Evolutionary conservation across 2,888 invertebrate genomes (phyloP).

Genomic region (Nasonia oneida): DNA sequence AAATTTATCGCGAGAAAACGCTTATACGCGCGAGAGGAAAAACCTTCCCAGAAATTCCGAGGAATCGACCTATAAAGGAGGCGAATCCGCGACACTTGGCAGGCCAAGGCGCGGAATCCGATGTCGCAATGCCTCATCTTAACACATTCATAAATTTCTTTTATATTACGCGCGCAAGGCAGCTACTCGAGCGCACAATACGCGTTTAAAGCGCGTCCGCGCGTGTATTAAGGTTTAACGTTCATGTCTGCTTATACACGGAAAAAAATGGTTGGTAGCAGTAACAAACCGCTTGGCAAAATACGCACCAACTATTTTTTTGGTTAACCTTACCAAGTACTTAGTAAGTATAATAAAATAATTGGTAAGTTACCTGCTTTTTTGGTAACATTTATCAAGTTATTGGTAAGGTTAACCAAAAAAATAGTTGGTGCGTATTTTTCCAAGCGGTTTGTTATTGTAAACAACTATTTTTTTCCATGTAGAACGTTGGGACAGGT

Average conservation of each 20-base stretch:
- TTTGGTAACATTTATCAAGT: too few relatives aligned
- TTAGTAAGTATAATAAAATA: too few relatives aligned
- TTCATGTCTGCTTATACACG: neutral
- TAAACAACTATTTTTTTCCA: too few relatives aligned
- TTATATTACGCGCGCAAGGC: constrained; percentile 26
- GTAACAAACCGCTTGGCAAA: too few relatives aligned
- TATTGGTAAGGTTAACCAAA: too few relatives aligned
- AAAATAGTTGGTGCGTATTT: too few relatives aligned
- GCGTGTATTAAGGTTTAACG: neutral
- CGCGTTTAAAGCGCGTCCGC: neutral
- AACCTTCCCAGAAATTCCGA: constrained; percentile 29
- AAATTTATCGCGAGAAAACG: constrained; percentile 15
- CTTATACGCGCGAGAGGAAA: constrained; percentile 18
- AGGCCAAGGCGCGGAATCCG: constrained; percentile 39
- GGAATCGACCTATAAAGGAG: constrained; percentile 49
- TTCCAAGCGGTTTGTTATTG: too few relatives aligned
- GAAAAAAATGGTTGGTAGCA: too few relatives aligned
- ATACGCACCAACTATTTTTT: too few relatives aligned
- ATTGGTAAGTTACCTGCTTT: too few relatives aligned
- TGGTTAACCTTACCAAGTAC: too few relatives aligned
- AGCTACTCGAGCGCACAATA: neutral
- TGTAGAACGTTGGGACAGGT: constrained; percentile 36
- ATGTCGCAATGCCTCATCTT: constrained; percentile 57
- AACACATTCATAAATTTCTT: constrained; percentile 58
- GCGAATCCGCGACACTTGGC: constrained; percentile 49